Base-by-base conservation (phyloP, 2,113 vertebrate species). In the Atractosteus spatula region DNA sequence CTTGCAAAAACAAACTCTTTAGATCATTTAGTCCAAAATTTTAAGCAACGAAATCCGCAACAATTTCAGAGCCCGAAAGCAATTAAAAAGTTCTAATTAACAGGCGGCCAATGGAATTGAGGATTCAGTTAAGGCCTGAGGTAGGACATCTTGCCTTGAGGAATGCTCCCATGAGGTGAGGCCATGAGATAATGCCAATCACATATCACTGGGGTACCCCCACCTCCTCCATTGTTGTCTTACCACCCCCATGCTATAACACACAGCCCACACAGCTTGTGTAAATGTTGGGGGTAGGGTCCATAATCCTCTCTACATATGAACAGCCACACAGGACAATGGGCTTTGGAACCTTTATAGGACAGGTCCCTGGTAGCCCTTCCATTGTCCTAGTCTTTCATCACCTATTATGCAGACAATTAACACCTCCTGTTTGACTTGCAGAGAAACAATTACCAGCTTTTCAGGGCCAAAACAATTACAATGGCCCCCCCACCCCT, bases 251-350 rank as follows among this genome's bases (percentile, higher is more conserved):
- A 84, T 84, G 85, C 82, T 80, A 85, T 87, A 86, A 86, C 89
- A 91, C 91, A 90, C 85, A 85, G 87, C 87, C 88, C 88, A 88
- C 91, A 91, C 88, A 89, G 86, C 81, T 80, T 90, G 87, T 78
- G 81, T 88, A 86, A 80, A 86, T 80, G 80, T 84, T 90, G 88
- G 90, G 89, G 89, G 88, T 91, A 89, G 29, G 29, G 29, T 29
- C 29, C 29, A 90, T 91, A 87, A 87, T 87, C 85, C 80, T 78
- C 74, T 76, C 78, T 75, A 82, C 85, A 87, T 84, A 88, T 84
- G 82, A 90, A 88, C 79, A 84, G 82, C 82, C 76, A 75, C 80
- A 75, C 55, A 83, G 84, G 73, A 92, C 89, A 91, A 91, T 86
- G 70, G 85, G 70, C 74, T 75, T 55, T 81, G 78, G 82, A 80